Base-by-base conservation (phyloP, 2,113 vertebrate genomes). In the Centropristis striata region DNA sequence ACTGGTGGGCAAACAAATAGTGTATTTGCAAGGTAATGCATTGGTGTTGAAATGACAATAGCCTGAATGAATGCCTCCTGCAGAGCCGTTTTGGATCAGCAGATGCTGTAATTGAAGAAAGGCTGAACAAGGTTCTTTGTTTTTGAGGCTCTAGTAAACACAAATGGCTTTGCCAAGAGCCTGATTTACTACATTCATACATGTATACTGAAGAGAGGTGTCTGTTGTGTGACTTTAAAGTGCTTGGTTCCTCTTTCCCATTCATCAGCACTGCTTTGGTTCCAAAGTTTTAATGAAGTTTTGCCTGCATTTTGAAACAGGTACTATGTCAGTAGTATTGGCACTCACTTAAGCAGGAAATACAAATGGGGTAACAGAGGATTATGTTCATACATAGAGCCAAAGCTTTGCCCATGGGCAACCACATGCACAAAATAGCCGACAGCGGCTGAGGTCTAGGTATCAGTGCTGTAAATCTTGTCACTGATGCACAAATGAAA, bases 11-110 rank as follows among this genome's bases (percentile, higher is more conserved):
- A 71, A 57, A 61, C 47, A 42, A 42, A 51, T 41, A 71, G 61
- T 46, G 16, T 8, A 55, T 75, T 47, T 66, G 36, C 57, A 15
- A 60, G 20, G 51, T 74, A 37, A 77, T 64, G 28, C 37, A 60
- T 37, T 59, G 28, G 37, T 72, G 12, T 57, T 65, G 64, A 73
- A 54, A 71, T 58, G 3, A 72, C 41, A 70, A 59, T 51, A 42
- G 32, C 28, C 32, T 76, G 50, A 46, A 78, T 65, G 37, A 54
- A 76, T 41, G 51, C 64, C 41, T 78, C 57, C 28, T 75, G 54
- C 47, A 32, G 69, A 83, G 69, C 27, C 60, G 68, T 64, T 75
- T 74, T 66, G 23, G 18, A 41, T 60, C 18, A 59, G 61, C 42
- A 69, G 49, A 57, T 54, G 61, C 21, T 44, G 1, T 54, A 37